Evolutionary conservation across 2,797 vertebrate genomes (phyloP).

Genomic region (Enteromius trimaculatus): DNA sequence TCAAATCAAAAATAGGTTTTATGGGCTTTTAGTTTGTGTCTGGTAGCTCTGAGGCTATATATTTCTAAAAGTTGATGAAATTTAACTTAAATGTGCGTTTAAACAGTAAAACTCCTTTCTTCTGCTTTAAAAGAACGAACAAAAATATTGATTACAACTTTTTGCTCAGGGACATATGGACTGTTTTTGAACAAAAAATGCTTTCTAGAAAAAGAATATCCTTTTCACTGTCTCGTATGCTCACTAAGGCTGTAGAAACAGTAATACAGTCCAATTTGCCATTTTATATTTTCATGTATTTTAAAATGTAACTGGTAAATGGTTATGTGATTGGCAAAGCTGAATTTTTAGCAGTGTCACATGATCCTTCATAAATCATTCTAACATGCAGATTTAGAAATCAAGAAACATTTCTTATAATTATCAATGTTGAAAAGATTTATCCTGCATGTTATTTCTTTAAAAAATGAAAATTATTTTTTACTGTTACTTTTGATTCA

Average conservation of each 20-base stretch:
- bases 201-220: constrained; percentile 1
- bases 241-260: neutral
- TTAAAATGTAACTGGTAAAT: neutral
- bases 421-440: neutral
- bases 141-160: neutral
- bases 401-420: neutral
- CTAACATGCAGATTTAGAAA: neutral
- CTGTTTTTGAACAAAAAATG: neutral
- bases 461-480: too few species aligned
- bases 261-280: neutral
- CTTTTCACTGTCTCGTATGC: neutral
- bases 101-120: neutral
- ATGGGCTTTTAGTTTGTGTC: neutral
- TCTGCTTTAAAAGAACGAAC: neutral
- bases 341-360: neutral
- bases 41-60: neutral
- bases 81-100: neutral
- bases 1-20: neutral
- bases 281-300: neutral
- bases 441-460: neutral
- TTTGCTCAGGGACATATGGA: neutral
- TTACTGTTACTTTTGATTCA: neutral
- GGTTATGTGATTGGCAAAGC: neutral
- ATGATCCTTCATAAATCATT: neutral
- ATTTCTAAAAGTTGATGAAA: neutral